Evolutionary conservation across 2,888 invertebrate species (phyloP).

Genomic region (Troides aeacus): DNA sequence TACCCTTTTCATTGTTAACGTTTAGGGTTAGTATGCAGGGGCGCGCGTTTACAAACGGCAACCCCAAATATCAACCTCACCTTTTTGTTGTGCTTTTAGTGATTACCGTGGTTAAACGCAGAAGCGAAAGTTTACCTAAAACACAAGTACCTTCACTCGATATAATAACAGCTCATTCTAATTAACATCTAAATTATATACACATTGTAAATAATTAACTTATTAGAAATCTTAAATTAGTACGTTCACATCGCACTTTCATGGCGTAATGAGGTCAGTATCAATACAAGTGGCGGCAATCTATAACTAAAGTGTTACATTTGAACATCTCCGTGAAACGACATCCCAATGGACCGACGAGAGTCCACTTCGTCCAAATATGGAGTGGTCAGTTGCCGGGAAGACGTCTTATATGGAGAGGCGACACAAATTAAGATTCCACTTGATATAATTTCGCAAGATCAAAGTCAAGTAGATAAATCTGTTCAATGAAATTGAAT

Average conservation of each 20-base stretch:
- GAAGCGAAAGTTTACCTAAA: neutral
- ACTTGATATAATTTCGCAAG: conserved; percentile 33
- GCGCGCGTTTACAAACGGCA: conserved; percentile 4
- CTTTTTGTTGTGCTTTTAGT: conserved; percentile 19
- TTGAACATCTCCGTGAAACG: conserved; percentile 20
- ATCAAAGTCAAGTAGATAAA: conserved; percentile 17
- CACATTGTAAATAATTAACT: conserved; percentile 10
- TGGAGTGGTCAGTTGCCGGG: conserved; percentile 26
- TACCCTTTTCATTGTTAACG: conserved; percentile 17
- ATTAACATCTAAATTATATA: neutral
- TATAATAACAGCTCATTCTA: neutral
- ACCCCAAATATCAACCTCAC: conserved; percentile 20
- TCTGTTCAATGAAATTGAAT: neutral
- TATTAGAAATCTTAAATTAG: conserved; percentile 21
- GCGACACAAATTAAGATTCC: conserved; percentile 31
- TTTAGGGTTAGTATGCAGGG: conserved; percentile 15
- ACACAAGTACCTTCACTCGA: neutral
- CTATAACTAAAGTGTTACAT: conserved; percentile 21
- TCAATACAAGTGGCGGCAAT: conserved; percentile 22
- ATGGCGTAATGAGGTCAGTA: conserved; percentile 15
- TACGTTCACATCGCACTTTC: conserved; percentile 9
- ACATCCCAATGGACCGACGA: conserved; percentile 26
- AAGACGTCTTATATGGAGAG: conserved; percentile 30
- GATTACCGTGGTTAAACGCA: conserved; percentile 7
- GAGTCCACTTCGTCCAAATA: conserved; percentile 33